Evolutionary conservation across 2,888 invertebrate species (phyloP).

Genomic region (Physocephala rufipes): DNA sequence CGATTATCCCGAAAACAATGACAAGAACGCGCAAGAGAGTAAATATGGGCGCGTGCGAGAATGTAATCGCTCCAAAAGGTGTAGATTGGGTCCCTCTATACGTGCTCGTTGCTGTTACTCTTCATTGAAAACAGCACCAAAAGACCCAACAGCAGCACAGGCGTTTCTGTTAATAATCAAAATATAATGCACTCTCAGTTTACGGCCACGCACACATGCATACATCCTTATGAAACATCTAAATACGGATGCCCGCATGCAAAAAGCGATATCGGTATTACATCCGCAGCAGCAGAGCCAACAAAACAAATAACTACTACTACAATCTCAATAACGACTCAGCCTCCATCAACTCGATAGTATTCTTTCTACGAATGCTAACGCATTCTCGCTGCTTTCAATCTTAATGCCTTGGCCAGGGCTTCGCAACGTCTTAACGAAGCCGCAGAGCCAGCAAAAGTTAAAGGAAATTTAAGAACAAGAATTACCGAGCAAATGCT

Average conservation of each 20-base stretch:
- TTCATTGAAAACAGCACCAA: constrained; percentile 25
- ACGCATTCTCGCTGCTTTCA: neutral
- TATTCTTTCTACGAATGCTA: neutral
- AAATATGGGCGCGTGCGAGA: constrained; percentile 1
- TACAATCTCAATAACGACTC: constrained; percentile 25
- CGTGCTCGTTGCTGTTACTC: constrained; percentile 21
- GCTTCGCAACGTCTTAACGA: neutral
- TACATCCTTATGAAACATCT: neutral
- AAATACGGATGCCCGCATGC: constrained; percentile 24
- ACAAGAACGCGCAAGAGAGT: constrained; percentile 38
- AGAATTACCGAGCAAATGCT: neutral
- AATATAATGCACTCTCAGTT: constrained; percentile 31
- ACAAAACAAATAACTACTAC: no score
- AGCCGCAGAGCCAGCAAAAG: neutral
- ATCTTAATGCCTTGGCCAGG: neutral
- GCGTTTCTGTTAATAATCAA: constrained; percentile 1
- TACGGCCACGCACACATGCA: constrained; percentile 47
- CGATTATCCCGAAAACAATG: constrained; percentile 20
- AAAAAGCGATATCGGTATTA: constrained; percentile 15
- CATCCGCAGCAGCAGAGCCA: no score
- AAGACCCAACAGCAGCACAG: constrained; percentile 17
- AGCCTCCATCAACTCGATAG: constrained; percentile 22
- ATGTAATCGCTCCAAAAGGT: constrained; percentile 14
- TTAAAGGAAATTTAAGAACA: neutral
- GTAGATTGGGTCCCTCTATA: constrained; percentile 30